Evolutionary conservation across 2,797 vertebrate genomes (phyloP), one percentile per base, ranked within the genome.

Genomic region (Anas capensis): DNA sequence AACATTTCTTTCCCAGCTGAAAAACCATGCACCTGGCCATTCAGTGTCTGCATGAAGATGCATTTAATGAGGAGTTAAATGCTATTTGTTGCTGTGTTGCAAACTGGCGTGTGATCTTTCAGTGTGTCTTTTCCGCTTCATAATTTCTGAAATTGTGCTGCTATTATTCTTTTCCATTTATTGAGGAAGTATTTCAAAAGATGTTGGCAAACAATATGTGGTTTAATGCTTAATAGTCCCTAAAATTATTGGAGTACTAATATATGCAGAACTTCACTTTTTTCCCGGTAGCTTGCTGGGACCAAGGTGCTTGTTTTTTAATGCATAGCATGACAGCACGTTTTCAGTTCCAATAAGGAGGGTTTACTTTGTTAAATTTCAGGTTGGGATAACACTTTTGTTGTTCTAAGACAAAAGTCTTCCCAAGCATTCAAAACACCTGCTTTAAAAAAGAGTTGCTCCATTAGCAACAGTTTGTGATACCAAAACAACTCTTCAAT

Each of bases 1-100:
- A 2, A 11, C 6, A 10, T 11, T 19, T 20, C 36, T 84, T 48
- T 36, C 6, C 4, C 69, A 7, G 5, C 21, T n/a, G 60, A 49
- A 68, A 91, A 53, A 31, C 2, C 0, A 0, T 1, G 1, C 40
- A 2, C 12, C 12, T 29, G 13, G 8, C 23, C 23, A 21, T 51
- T 71, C 14, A 34, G 24, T 44, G 17, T 72, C 54, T 16, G 2
- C 6, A 10, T 15, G 8, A 17, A 27, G 19, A 33, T n/a, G 10
- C 3, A 36, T 84, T 83, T 68, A 53, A 38, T 66, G 51, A 53
- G 11, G 15, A 31, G 2, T 14, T 56, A 24, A 17, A 3, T 42
- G 29, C 58, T 53, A 10, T 10, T 84, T 62, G 8, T 79, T 68
- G 19, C 42, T 46, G 12, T 75, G 9, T 57, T 68, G 49, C 1